Percentiles rank a stretch among this genome's conserved stretches.
phyloP scores from a whole-genome alignment of 1,140 invertebrate genomes.

The Brachionus rubens region DNA sequence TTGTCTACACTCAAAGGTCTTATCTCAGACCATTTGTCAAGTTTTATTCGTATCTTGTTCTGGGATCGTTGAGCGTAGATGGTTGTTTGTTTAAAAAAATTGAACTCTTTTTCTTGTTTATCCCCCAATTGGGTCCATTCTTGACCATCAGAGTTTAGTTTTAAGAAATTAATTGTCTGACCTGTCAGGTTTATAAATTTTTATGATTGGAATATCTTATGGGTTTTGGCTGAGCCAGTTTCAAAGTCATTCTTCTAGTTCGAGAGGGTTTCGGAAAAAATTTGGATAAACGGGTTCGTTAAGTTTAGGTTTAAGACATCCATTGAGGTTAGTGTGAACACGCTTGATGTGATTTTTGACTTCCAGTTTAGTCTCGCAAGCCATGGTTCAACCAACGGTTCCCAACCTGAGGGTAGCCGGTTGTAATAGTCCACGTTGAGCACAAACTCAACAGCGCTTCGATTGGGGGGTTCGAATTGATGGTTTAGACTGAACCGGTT shows the following conservation, averaged over 20 bases:
- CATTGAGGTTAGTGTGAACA: conserved; percentile 50
- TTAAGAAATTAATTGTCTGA: conserved; percentile 6
- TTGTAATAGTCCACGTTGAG: conserved; percentile 88
- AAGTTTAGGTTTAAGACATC: conserved; percentile 79
- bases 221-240: conserved; percentile 46
- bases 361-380: conserved; percentile 60
- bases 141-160: not conserved
- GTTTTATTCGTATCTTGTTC: conserved; percentile 73
- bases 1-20: conserved; percentile 87
- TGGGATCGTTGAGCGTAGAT: not conserved
- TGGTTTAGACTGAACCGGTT: conserved; percentile 51
- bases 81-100: conserved; percentile 21
- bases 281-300: conserved; percentile 76
- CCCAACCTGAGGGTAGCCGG: conserved; percentile 87
- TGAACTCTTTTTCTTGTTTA: not conserved
- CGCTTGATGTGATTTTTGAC: conserved; percentile 7
- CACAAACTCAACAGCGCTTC: conserved; percentile 62
- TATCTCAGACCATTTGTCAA: conserved; percentile 83
- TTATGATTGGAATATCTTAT: conserved; percentile 36
- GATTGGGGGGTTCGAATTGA: not conserved
- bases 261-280: conserved; percentile 73
- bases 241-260: conserved; percentile 83
- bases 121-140: conserved; percentile 2
- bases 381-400: conserved; percentile 90
- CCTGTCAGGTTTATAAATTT: conserved; percentile 23